Percentiles rank a stretch among this genome's conserved stretches.
These are phyloP conservation scores for Hecatera dysodea DNA, from an alignment of 2,888 invertebrate species.

Conservation along the genomic window DNA sequence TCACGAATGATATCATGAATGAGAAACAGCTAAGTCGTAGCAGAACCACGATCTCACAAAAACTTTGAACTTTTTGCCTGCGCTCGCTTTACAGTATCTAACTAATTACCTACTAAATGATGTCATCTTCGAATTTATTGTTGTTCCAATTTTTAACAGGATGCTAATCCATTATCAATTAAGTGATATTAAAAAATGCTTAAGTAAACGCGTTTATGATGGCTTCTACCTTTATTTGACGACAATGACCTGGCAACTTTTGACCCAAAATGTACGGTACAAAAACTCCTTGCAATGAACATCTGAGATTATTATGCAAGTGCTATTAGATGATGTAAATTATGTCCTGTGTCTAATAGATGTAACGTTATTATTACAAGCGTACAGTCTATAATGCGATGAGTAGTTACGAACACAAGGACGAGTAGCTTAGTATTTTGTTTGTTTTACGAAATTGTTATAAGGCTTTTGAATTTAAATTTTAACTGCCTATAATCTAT, in stretches of 20 bases:
- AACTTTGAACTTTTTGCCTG: constrained; percentile 59
- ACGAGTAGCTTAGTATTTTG: background rate
- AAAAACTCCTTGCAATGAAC: constrained; percentile 37
- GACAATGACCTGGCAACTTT: constrained; percentile 54
- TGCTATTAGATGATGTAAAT: constrained; percentile 41
- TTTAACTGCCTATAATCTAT: background rate
- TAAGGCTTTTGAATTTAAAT: background rate
- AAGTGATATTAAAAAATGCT: constrained; percentile 36
- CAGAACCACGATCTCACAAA: constrained; percentile 47
- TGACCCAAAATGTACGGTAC: constrained; percentile 54
- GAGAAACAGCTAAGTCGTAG: constrained; percentile 35
- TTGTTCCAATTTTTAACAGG: constrained; percentile 30
- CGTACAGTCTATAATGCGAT: constrained; percentile 25
- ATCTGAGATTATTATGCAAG: constrained; percentile 52
- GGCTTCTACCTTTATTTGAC: constrained; percentile 24
- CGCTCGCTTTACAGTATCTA: constrained; percentile 21
- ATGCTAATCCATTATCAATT: constrained; percentile 37
- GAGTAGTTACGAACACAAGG: constrained; percentile 28
- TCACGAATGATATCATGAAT: constrained; percentile 50
- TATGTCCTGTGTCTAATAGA: constrained; percentile 29
- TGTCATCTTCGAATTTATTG: constrained; percentile 57
- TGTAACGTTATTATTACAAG: constrained; percentile 33
- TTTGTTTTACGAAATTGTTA: constrained; percentile 9
- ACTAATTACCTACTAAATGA: constrained; percentile 55
- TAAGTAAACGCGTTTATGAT: constrained; percentile 43